These are phyloP conservation scores for Emydocephalus ijimae DNA, from an alignment of 2,113 vertebrate species.

Conservation along the genomic window DNA sequence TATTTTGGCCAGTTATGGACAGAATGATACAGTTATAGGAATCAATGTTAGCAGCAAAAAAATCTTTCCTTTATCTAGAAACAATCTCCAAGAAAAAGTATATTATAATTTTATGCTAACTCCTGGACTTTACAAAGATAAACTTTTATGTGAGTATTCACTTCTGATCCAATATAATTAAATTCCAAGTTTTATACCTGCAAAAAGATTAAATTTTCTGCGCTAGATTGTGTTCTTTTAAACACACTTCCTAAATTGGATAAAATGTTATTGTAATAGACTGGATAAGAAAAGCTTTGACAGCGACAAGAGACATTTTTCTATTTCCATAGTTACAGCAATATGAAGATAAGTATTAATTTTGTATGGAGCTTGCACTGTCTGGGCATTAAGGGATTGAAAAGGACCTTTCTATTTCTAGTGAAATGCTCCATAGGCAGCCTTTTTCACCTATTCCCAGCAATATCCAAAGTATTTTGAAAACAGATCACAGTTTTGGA, in stretches of 20 bases:
- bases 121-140: constrained; percentile 86
- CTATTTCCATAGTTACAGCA: neutral
- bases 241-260: neutral
- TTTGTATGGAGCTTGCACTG: neutral
- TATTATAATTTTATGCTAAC: constrained; percentile 97
- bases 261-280: neutral
- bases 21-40: constrained; percentile 84
- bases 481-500: neutral
- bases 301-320: neutral
- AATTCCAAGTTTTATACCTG: neutral
- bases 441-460: neutral
- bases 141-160: constrained; percentile 82
- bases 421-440: neutral
- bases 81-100: constrained; percentile 65
- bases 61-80: constrained; percentile 83
- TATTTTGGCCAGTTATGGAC: constrained; percentile 80
- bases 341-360: neutral
- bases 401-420: neutral
- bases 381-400: neutral
- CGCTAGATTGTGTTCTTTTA: neutral
- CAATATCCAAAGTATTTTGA: neutral
- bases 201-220: neutral
- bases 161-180: neutral
- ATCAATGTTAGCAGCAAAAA: constrained; percentile 83
- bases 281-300: neutral